These are phyloP conservation scores for Noctua janthe DNA, from an alignment of 2,888 invertebrate species.

Conservation along the genomic window DNA sequence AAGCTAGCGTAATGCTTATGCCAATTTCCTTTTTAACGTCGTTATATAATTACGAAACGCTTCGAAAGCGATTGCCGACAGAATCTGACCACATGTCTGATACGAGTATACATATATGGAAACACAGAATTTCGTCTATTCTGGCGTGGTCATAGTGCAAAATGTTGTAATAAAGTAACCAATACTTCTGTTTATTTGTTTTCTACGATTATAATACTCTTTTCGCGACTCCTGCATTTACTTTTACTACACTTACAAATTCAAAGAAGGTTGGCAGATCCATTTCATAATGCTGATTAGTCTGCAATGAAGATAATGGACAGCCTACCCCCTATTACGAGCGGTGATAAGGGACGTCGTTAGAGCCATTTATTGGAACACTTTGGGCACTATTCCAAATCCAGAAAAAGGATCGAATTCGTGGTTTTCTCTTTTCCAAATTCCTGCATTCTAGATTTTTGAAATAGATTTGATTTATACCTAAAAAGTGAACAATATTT, in stretches of 20 bases:
- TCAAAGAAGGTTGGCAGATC: background rate
- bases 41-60: background rate
- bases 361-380: slow-evolving; percentile 54
- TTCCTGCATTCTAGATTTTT: background rate
- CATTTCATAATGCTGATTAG: slow-evolving; percentile 5
- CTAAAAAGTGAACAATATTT: background rate
- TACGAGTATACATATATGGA: background rate
- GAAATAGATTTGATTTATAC: background rate
- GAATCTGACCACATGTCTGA: background rate
- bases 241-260: background rate
- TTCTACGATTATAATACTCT: background rate
- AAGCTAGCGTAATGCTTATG: background rate
- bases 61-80: background rate
- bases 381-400: slow-evolving; percentile 44
- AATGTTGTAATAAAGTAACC: background rate
- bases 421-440: background rate
- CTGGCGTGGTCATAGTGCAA: background rate
- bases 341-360: slow-evolving; percentile 47
- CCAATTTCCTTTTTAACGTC: background rate
- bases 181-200: background rate
- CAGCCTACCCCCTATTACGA: slow-evolving; percentile 35
- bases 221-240: background rate
- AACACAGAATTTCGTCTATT: background rate
- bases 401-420: slow-evolving; percentile 28
- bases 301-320: slow-evolving; percentile 31